Conservation (phyloP, 1,140 invertebrate species). For the Papilio xuthus region DNA sequence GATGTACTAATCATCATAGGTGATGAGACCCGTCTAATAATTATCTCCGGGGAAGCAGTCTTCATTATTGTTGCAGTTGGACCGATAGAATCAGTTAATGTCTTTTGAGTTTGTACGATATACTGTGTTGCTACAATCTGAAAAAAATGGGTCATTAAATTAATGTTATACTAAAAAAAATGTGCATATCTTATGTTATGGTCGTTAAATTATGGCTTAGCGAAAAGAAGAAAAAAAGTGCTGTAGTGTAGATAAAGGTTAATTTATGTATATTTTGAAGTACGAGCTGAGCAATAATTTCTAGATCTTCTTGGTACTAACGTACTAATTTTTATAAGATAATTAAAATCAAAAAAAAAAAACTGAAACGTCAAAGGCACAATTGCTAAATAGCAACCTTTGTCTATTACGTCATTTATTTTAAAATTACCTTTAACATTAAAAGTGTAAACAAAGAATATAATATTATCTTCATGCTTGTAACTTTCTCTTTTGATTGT, state of each 20-base stretch:
- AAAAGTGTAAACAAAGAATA: background rate
- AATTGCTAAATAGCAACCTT: background rate
- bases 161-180: too few species aligned
- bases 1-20: conserved; percentile 17
- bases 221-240: too few species aligned
- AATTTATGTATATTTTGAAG: too few species aligned
- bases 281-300: too few species aligned
- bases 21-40: background rate
- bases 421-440: background rate
- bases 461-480: conserved; percentile 7
- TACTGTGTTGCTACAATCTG: conserved; percentile 6
- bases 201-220: too few species aligned
- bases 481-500: conserved; percentile 3
- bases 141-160: background rate
- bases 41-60: background rate
- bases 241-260: too few species aligned
- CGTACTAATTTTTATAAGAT: too few species aligned
- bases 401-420: background rate
- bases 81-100: background rate
- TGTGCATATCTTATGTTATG: too few species aligned
- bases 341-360: too few species aligned
- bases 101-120: background rate
- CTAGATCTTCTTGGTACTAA: too few species aligned
- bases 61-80: conserved; percentile 1
- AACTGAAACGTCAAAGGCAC: too few species aligned